Percentiles rank a stretch among this genome's conserved stretches.
These are phyloP conservation scores for Furcula furcula DNA, from an alignment of 2,888 invertebrate genomes.

Conservation along the genomic window DNA sequence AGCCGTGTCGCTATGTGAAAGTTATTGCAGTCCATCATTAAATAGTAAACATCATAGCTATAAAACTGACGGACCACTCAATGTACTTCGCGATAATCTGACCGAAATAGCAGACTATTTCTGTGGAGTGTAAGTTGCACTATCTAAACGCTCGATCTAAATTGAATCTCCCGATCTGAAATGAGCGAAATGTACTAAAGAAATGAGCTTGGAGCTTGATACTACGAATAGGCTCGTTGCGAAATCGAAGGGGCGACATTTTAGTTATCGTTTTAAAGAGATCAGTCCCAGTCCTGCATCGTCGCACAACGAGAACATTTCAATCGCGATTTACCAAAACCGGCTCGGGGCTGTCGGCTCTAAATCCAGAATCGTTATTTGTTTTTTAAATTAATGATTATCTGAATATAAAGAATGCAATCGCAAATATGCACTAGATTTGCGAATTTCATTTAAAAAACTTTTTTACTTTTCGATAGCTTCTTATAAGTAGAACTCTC, in stretches of 20 bases:
- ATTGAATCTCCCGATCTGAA: conserved; percentile 62
- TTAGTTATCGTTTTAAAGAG: conserved; percentile 47
- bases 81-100: conserved; percentile 39
- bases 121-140: conserved; percentile 38
- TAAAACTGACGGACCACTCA: conserved; percentile 30
- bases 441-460: too few relatives aligned
- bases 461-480: too few relatives aligned
- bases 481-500: too few relatives aligned
- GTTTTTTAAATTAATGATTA: conserved; percentile 32
- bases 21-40: conserved; percentile 19
- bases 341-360: conserved; percentile 54
- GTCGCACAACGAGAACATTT: conserved; percentile 51
- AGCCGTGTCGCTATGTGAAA: conserved; percentile 32
- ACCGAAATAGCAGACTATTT: conserved; percentile 51
- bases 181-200: conserved; percentile 54
- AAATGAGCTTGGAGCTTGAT: conserved; percentile 49
- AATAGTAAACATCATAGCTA: conserved; percentile 19
- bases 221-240: conserved; percentile 41
- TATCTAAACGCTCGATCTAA: conserved; percentile 62
- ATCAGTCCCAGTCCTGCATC: conserved; percentile 33
- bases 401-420: conserved; percentile 20
- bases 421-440: too few relatives aligned
- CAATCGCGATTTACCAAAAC: conserved; percentile 64
- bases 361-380: too few relatives aligned
- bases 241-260: conserved; percentile 45